Conservation (phyloP, 92 coral and sea anemone species). For the Scolanthus callimorphus region DNA sequence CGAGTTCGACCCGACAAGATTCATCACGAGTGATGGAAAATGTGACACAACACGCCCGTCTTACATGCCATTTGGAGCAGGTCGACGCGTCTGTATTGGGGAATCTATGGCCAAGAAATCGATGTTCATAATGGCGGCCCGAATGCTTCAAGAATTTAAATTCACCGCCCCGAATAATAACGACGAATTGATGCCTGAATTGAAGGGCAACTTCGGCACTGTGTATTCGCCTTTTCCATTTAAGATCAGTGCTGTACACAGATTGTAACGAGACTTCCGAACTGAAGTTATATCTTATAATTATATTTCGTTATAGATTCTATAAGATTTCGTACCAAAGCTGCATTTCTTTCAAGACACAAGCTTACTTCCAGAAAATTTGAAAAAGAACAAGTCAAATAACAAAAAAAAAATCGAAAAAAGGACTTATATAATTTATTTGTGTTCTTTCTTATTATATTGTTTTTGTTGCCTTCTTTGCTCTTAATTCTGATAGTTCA, state of each 20-base stretch:
- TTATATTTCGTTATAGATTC: no score
- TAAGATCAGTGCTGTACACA: background rate
- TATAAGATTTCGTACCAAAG: no score
- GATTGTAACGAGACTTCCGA: no score
- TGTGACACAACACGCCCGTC: conserved; percentile 23
- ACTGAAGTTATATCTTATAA: no score
- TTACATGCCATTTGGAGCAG: conserved; percentile 64
- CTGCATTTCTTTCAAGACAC: no score
- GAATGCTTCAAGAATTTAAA: conserved; percentile 37
- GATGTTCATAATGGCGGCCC: conserved; percentile 44
- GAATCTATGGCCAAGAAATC: conserved; percentile 54
- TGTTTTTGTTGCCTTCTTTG: no score
- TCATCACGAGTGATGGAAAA: conserved; percentile 45
- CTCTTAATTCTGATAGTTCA: no score
- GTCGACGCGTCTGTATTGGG: conserved; percentile 60
- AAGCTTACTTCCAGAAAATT: no score
- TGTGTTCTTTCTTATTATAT: no score
- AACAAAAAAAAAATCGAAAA: no score
- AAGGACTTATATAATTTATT: no score
- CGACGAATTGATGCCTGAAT: background rate
- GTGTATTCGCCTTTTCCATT: background rate
- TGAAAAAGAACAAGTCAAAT: no score
- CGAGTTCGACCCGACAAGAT: conserved; percentile 58
- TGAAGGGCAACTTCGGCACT: background rate
- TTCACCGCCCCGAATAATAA: conserved; percentile 8